Evolutionary conservation across 2,113 vertebrate genomes (phyloP).

Genomic region (Halcyon malimbica): DNA sequence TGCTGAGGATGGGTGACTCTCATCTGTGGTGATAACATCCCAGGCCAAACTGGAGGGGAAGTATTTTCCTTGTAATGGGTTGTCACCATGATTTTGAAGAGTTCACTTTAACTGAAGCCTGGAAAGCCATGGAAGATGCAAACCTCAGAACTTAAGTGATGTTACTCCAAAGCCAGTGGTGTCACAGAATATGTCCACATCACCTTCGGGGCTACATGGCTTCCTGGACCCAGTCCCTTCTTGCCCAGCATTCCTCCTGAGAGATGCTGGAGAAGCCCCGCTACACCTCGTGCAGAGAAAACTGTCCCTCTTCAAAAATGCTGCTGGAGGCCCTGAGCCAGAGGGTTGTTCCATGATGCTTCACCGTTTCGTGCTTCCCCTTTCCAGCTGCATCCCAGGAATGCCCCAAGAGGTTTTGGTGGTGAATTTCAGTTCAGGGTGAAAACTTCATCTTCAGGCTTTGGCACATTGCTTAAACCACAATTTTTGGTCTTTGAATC

Average conservation of each 20-base stretch:
- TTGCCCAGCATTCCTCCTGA: background rate
- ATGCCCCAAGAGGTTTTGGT: fast-evolving
- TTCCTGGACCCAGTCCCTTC: background rate
- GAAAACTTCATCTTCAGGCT: background rate
- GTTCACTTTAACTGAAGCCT: background rate
- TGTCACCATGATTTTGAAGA: background rate
- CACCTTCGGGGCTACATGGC: fast-evolving
- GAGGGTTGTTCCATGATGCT: background rate
- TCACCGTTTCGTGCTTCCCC: background rate
- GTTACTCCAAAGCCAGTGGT: background rate
- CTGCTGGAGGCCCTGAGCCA: background rate
- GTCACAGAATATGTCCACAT: background rate
- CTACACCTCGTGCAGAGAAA: background rate
- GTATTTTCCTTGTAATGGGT: background rate
- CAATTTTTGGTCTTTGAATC: background rate
- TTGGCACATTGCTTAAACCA: background rate
- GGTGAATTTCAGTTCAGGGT: background rate
- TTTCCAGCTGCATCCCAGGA: background rate
- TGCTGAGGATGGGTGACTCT: background rate
- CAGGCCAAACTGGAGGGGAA: background rate
- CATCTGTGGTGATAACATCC: background rate
- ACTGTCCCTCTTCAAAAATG: background rate
- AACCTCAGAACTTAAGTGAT: background rate
- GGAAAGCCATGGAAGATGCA: background rate
- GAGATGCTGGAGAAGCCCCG: background rate